Base-by-base conservation (phyloP, 2,797 vertebrate species). In the Spheniscus humboldti region DNA sequence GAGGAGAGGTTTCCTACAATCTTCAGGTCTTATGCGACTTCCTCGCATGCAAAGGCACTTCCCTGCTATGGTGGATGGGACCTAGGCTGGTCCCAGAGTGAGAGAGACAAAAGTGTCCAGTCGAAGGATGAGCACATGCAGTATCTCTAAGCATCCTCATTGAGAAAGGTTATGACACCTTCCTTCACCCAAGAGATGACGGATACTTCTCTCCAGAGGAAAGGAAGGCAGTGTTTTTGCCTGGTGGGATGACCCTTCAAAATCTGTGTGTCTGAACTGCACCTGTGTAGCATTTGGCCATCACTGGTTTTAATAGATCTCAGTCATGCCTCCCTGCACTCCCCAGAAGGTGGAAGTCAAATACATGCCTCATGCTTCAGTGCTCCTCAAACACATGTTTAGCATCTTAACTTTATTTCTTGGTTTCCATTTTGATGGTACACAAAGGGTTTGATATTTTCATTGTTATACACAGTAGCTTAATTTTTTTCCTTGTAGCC, bases 341-440 rank as follows among this genome's bases (percentile, higher is more conserved):
- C 47, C 82, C 79, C 79, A 85, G 83, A 96, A 94, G 60, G 59
- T 86, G 56, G 90, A 95, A 96, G 88, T 90, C 91, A 96, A 95
- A 84, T 93, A 88, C 37, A 81, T 56, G 79, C 81, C 1, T 1
- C 59, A 88, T 91, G 94, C 94, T 96, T 96, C 96, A 68, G 60
- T 91, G 91, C 77, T 92, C 37, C 69, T 97, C 87, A 91, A 92
- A 92, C 88, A 95, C 89, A 94, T 62, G 87, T 95, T 95, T 93
- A 95, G 96, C 90, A 97, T 96, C 94, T 94, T 94, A 93, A 96
- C 94, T 96, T 95, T 91, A 83, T 97, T 96, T 94, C 94, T 94
- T 73, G 87, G 93, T 96, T 96, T 96, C 95, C 76, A 78, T 96
- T 94, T 92, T 91, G 92, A 76, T 86, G 84, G 92, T 95, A 94